Conservation (phyloP, 2,113 vertebrate genomes). For the Nycticryphes semicollaris region DNA sequence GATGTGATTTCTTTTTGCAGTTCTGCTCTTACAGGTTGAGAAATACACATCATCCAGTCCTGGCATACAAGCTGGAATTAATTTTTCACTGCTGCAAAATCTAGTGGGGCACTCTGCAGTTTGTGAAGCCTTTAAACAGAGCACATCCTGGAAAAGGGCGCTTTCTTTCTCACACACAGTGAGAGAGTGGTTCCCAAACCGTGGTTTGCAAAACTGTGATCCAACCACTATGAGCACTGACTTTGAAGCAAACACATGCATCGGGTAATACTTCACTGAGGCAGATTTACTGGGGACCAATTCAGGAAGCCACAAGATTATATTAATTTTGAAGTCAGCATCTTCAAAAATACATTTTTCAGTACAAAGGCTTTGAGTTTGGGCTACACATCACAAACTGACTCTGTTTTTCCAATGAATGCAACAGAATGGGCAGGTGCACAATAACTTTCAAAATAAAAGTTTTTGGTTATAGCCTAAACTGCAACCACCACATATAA, state of each 20-base stretch:
- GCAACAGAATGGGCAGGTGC: neutral
- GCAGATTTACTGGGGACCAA: neutral
- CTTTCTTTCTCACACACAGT: neutral
- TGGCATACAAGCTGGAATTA: neutral
- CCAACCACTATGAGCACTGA: accelerated
- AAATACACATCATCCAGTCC: neutral
- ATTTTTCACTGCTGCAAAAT: neutral
- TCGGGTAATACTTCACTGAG: neutral
- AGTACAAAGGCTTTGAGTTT: neutral
- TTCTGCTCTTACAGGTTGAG: neutral
- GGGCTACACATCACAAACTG: neutral
- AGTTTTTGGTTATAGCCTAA: neutral
- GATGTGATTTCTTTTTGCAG: neutral
- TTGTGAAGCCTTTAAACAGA: neutral
- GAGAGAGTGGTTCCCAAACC: neutral
- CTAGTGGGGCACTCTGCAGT: neutral
- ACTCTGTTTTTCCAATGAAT: neutral
- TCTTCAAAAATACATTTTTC: neutral
- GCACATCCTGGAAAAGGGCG: neutral
- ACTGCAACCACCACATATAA: neutral
- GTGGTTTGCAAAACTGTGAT: neutral
- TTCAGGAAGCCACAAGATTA: neutral
- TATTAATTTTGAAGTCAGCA: neutral
- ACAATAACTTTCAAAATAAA: neutral
- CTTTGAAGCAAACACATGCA: neutral